Evolutionary conservation across 2,797 vertebrate genomes (phyloP).

Genomic region (Rhincodon typus): DNA sequence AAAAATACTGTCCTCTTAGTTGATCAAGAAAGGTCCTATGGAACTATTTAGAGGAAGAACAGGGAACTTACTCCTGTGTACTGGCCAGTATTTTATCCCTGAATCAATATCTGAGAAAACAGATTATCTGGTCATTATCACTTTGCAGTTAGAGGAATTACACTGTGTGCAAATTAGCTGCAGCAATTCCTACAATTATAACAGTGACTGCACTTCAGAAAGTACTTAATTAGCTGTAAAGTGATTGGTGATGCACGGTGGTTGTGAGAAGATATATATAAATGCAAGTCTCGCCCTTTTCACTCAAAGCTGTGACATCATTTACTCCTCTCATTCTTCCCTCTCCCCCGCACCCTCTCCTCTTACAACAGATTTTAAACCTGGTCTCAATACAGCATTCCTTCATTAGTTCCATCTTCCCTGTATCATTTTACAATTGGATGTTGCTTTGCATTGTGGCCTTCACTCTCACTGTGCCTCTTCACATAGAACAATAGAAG

Average conservation of each 20-base stretch:
- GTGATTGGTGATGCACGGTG: neutral
- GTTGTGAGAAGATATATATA: neutral
- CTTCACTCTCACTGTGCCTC: neutral
- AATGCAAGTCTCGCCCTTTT: neutral
- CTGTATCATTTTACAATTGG: neutral
- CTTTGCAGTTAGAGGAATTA: neutral
- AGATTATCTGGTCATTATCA: neutral
- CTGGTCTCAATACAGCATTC: neutral
- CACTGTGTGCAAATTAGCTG: no score
- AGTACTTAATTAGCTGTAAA: neutral
- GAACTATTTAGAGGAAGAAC: neutral
- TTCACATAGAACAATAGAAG: neutral
- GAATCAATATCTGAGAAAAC: neutral
- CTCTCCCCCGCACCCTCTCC: neutral
- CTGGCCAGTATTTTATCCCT: neutral
- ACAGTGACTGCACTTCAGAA: neutral
- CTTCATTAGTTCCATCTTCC: neutral
- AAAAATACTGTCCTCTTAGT: no score
- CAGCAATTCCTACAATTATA: neutral
- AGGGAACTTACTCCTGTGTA: neutral
- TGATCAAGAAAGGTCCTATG: neutral
- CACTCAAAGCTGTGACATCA: neutral
- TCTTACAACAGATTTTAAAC: neutral
- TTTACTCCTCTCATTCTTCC: neutral
- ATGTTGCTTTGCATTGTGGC: neutral